phyloP scores from a whole-genome alignment of 2,888 invertebrate genomes.

The Eupsilia transversa region DNA sequence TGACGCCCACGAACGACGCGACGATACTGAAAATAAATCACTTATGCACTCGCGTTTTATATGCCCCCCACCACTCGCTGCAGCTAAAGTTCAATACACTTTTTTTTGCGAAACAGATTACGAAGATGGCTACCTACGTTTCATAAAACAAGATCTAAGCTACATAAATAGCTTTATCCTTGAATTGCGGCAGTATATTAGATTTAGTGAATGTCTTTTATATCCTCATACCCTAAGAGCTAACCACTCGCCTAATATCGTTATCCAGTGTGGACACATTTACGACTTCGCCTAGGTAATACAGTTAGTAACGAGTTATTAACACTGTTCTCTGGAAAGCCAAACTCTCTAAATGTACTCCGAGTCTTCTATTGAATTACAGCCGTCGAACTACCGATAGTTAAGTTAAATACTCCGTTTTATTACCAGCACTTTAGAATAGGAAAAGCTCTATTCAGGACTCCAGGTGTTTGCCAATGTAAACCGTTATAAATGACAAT shows the following conservation, averaged over 20 bases:
- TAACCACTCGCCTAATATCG: constrained; percentile 44
- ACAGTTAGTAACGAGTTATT: constrained; percentile 49
- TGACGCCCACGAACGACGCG: constrained; percentile 73
- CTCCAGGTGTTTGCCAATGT: constrained; percentile 52
- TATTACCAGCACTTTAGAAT: constrained; percentile 31
- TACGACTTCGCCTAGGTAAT: constrained; percentile 49
- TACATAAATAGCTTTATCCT: constrained; percentile 6
- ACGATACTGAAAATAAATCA: constrained; percentile 74
- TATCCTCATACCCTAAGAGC: constrained; percentile 37
- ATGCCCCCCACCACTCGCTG: constrained; percentile 59
- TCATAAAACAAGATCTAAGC: not conserved
- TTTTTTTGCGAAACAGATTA: constrained; percentile 12
- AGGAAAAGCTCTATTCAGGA: constrained; percentile 31
- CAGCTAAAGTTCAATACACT: constrained; percentile 17
- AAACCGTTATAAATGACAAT: constrained; percentile 48
- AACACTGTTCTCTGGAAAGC: constrained; percentile 50
- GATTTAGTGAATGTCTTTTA: constrained; percentile 35
- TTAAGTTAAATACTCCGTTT: constrained; percentile 34
- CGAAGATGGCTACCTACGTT: not conserved
- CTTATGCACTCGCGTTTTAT: constrained; percentile 69
- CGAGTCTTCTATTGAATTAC: constrained; percentile 39
- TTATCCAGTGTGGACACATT: constrained; percentile 52
- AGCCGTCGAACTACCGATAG: constrained; percentile 33
- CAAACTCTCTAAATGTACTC: constrained; percentile 37
- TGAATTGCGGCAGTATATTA: constrained; percentile 21